A percentile compares a stretch with the other conserved stretches of the same genome.
These are phyloP conservation scores for Strigops habroptila DNA, from an alignment of 2,113 vertebrate genomes.

Conservation along the genomic window DNA sequence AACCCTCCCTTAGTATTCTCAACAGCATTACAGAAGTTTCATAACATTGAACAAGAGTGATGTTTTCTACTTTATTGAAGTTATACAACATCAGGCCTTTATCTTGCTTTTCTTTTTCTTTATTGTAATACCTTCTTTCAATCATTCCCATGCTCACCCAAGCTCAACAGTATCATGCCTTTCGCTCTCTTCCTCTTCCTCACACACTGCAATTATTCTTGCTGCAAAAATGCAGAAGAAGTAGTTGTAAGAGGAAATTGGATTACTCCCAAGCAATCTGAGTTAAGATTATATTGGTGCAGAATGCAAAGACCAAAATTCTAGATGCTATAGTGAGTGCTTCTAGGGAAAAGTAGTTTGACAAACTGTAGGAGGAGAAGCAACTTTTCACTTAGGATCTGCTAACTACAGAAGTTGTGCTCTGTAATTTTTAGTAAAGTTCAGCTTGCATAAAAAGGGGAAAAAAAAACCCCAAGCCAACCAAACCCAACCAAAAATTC, in stretches of 20 bases:
- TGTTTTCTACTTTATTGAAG: not conserved
- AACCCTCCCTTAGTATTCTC: not conserved
- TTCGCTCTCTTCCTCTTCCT: not conserved
- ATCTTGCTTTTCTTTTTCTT: not conserved
- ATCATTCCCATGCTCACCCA: not conserved
- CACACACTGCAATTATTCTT: not conserved
- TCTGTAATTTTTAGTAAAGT: not conserved
- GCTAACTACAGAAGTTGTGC: not conserved
- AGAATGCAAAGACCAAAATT: not conserved
- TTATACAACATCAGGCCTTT: not conserved
- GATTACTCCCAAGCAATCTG: not conserved
- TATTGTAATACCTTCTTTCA: not conserved
- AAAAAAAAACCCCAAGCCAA: accelerated
- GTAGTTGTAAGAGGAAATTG: not conserved
- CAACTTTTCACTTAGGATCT: not conserved
- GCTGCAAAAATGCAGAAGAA: not conserved
- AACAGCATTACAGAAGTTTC: not conserved
- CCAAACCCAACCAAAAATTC: not conserved
- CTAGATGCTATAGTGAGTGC: not conserved
- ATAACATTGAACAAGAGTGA: not conserved
- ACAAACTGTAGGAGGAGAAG: not conserved
- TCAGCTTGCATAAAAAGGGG: not conserved
- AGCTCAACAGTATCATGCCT: not conserved
- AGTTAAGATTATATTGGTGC: not conserved
- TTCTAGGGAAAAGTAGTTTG: not conserved